A percentile compares a stretch with the other conserved stretches of the same genome.
Evolutionary conservation across 2,113 vertebrate genomes (phyloP).

Genomic region (Serilophus lunatus): DNA sequence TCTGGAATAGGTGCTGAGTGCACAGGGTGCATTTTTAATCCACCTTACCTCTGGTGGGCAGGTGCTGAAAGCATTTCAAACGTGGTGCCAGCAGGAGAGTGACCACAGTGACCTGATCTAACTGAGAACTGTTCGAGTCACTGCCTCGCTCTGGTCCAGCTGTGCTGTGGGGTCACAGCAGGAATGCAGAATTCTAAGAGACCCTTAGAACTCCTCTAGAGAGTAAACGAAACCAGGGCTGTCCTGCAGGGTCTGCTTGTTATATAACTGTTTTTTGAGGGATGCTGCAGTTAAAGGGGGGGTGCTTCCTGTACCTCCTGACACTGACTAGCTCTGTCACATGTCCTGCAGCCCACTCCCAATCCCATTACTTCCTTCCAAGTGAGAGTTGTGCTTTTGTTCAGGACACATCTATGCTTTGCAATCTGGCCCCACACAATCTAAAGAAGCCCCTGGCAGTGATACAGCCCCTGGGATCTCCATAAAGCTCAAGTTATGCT

Average conservation of each 20-base stretch:
- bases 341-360: rapidly evolving
- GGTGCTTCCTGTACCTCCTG: neutral
- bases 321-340: neutral
- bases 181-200: neutral
- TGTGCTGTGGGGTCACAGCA: neutral
- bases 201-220: neutral
- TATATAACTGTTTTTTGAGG: neutral
- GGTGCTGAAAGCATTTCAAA: neutral
- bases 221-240: neutral
- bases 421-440: neutral
- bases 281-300: neutral
- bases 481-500: neutral
- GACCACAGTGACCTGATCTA: neutral
- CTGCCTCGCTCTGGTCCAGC: neutral
- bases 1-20: neutral
- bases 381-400: neutral
- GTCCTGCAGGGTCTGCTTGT: neutral
- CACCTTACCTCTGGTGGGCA: rapidly evolving
- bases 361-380: neutral
- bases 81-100: neutral
- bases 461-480: neutral
- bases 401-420: neutral
- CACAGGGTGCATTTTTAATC: neutral
- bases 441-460: neutral
- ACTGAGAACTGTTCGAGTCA: neutral